Evolutionary conservation across 2,888 invertebrate species (phyloP).

Genomic region (Blastobasis lacticolella): DNA sequence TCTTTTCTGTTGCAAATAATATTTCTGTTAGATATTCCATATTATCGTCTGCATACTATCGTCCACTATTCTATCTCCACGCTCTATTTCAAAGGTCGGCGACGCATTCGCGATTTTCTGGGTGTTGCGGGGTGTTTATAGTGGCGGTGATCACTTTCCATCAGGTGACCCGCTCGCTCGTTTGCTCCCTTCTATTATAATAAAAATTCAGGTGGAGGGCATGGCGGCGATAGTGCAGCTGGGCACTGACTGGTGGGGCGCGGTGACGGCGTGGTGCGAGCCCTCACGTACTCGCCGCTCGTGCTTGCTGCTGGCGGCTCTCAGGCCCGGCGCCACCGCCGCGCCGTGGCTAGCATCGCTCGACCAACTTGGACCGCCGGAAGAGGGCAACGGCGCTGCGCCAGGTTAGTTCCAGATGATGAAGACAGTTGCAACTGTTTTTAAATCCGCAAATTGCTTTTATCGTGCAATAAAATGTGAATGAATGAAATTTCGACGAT

Average conservation of each 20-base stretch:
- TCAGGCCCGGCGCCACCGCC: slow-evolving; percentile 83
- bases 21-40: too few relatives aligned
- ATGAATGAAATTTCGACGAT: too few relatives aligned
- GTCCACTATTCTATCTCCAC: not conserved
- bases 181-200: too few relatives aligned
- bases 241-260: slow-evolving; percentile 94
- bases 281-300: slow-evolving; percentile 75
- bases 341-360: slow-evolving; percentile 95
- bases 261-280: slow-evolving; percentile 94
- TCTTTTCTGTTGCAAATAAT: not conserved
- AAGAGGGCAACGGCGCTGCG: slow-evolving; percentile 54
- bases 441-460: too few relatives aligned
- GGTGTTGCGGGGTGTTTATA: too few relatives aligned
- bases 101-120: too few relatives aligned
- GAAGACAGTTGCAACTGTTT: too few relatives aligned
- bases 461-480: too few relatives aligned
- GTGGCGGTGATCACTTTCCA: too few relatives aligned
- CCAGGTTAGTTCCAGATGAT: slow-evolving; percentile 21
- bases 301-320: slow-evolving; percentile 90
- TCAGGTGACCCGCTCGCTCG: too few relatives aligned
- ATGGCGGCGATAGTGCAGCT: slow-evolving; percentile 92
- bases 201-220: slow-evolving; percentile 79
- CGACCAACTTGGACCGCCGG: slow-evolving; percentile 81
- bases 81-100: too few relatives aligned
- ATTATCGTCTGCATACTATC: too few relatives aligned